Conservation (phyloP, 2,888 invertebrate species). For the Gortyna flavago region DNA sequence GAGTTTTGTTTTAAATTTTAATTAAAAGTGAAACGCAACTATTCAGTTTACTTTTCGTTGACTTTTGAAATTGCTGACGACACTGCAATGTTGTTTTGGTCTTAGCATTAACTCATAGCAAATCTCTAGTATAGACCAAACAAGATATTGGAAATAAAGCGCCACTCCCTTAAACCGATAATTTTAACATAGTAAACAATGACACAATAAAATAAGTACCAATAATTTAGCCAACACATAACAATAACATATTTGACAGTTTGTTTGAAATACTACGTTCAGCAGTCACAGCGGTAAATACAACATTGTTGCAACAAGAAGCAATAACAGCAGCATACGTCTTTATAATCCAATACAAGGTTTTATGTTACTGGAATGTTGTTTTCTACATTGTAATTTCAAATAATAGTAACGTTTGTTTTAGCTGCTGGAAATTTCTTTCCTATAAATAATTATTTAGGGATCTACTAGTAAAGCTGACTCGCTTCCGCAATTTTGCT, state of each 20-base stretch:
- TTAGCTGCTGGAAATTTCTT: constrained; percentile 38
- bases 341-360: constrained; percentile 67
- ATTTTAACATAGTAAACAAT: constrained; percentile 24
- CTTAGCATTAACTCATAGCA: neutral
- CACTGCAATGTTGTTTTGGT: neutral
- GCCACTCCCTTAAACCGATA: constrained; percentile 11
- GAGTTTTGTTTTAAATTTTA: constrained; percentile 35
- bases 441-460: constrained; percentile 19
- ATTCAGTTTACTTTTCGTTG: constrained; percentile 4
- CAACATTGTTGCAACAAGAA: constrained; percentile 64
- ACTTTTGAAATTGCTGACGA: constrained; percentile 18
- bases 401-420: constrained; percentile 61
- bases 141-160: neutral
- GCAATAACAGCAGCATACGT: constrained; percentile 62
- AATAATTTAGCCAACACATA: constrained; percentile 50
- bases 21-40: constrained; percentile 45
- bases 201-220: constrained; percentile 29
- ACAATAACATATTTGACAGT: constrained; percentile 64
- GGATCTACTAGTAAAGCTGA: constrained; percentile 11
- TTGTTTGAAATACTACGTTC: constrained; percentile 54
- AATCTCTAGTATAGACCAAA: neutral
- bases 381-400: constrained; percentile 62
- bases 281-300: constrained; percentile 55
- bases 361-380: constrained; percentile 62
- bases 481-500: constrained; percentile 9